Base-by-base conservation (phyloP, 2,113 vertebrate genomes). In the Pithys albifrons region DNA sequence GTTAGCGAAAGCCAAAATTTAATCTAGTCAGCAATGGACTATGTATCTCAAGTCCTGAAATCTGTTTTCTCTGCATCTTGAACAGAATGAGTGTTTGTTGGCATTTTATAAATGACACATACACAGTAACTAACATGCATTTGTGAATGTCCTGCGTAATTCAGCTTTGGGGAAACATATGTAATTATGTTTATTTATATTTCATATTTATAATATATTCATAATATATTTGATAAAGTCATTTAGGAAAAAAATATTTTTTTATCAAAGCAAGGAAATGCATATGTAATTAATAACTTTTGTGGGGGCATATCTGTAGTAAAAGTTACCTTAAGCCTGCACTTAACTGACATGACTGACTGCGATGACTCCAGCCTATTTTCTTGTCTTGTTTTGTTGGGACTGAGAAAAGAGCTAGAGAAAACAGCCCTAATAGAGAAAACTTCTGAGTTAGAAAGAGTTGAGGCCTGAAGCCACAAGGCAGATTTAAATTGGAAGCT, bases 21-120 rank as follows among this genome's bases (percentile, higher is more conserved):
- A 45, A 57, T 37, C 10, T 8, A 70, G 2, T 15, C 49, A 65
- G 5, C 2, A 2, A 19, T 3, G 9, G 29, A 35, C 17, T 2
- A 1, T 5, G 1, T 71, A 7, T 55, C 45, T 59, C 0, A 0
- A 69, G 49, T 17, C 33, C 39, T 43, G 58, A 39, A 59, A 22
- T 45, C 43, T 45, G 20, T 61, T 79, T 76, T 18, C 31, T 93
- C 27, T 57, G 48, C 29, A 10, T 52, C 52, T 78, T 55, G 29
- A 72, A 12, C 19, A 25, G 74, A 75, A 64, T 25, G 41, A 51
- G 22, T 46, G 13, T 41, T 19, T 37, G 14, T 49, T 90, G n/a
- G 4, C 54, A 27, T 62, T 83, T 82, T 24, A 19, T 46, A 80
- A 76, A 41, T 28, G 24, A 41, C 12, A 73, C 35, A 35, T n/a